Evolutionary conservation across 2,888 invertebrate species (phyloP), one percentile per base, ranked within the genome.

Genomic region (Argyresthia goedartella): DNA sequence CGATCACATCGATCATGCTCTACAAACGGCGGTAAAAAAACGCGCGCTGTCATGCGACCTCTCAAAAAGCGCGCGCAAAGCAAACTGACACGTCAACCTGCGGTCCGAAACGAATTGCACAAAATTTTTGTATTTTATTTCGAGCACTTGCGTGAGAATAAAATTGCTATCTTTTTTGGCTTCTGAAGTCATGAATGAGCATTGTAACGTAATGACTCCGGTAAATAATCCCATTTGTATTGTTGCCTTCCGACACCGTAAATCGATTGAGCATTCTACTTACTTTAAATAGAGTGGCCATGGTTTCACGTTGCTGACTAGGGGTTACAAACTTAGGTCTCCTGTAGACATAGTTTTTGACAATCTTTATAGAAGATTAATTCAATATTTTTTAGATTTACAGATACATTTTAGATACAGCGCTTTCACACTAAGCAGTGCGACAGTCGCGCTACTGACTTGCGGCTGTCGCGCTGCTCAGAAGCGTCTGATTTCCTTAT

Each of bases 221-320:
- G 76, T 74, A 80, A 84, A 80, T 81, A 76, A 76, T 69, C 65
- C 69, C 66, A 79, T 81, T 82, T 76, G 76, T 73, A 74, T 80
- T 79, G 77, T 80, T 62, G 59, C 57, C 59, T 13, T 44, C 33
- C n/a, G 3, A 25, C 9, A 33, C 52, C n/a, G 16, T 33, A 48
- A 13, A 39, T 42, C 33, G 42, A 16, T 43, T 52, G 14, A 14
- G 46, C 25, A n/a, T 14, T 25, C 25, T 11, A 51, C 35, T 42
- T 25, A 62, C 65, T 59, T 50, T 16, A 15, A 52, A 57, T 65
- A 64, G 64, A 61, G 65, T 69, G 55, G 45, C 68, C 63, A 70
- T 56, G 25, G 52, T 53, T 49, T 15, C 15, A 11, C 25, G 2
- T 25, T 25, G 25, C 6, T 25, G 25, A 25, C 25, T 4, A 25